Conservation (phyloP, 2,888 invertebrate species). For the Hydraecia micacea region DNA sequence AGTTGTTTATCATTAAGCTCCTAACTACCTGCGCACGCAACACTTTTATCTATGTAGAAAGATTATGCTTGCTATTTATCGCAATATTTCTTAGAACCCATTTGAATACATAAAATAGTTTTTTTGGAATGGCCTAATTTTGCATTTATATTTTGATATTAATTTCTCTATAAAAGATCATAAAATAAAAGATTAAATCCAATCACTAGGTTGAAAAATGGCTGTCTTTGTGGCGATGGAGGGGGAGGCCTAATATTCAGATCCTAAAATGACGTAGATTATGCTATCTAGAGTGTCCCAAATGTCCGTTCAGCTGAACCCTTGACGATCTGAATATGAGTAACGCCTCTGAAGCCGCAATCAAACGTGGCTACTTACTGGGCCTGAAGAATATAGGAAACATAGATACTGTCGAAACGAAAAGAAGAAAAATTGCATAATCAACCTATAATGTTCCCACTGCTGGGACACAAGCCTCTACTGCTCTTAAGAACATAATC, state of each 20-base stretch:
- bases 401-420: neutral
- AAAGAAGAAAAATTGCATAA: neutral
- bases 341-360: neutral
- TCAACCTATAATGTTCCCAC: neutral
- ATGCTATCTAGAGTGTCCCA: neutral
- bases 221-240: neutral
- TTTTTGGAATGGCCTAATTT: neutral
- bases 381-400: neutral
- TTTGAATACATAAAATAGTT: neutral
- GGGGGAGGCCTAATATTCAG: neutral
- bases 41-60: constrained; percentile 22
- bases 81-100: neutral
- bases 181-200: neutral
- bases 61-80: constrained; percentile 13
- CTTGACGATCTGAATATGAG: neutral
- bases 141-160: neutral
- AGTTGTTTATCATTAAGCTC: constrained; percentile 45
- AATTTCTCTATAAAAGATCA: neutral
- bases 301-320: neutral
- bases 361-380: neutral
- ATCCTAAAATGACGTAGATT: neutral
- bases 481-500: neutral
- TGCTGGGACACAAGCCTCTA: neutral
- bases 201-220: no score
- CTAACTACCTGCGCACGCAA: constrained; percentile 41